Base-by-base conservation (phyloP, 2,797 vertebrate species). In the Mallotus villosus region DNA sequence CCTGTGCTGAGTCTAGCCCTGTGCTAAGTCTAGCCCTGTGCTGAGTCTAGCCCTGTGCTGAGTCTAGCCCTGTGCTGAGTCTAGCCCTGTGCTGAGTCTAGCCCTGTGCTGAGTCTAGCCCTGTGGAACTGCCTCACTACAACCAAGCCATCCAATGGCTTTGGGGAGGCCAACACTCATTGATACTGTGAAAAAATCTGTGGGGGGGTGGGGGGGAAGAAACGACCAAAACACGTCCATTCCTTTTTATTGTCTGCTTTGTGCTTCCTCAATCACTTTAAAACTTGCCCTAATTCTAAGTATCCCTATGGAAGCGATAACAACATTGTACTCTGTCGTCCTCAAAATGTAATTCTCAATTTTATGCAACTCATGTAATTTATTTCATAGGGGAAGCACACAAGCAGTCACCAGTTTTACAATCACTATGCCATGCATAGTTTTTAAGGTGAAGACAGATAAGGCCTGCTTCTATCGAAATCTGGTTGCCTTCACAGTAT, bases 401-500 rank as follows among this genome's bases (percentile, higher is more conserved):
- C 62, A 25, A 71, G 66, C 57, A 25, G 41, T 8, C 41, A 61
- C 17, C 62, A 70, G 78, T n/a, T 32, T 68, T 70, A 66, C 73
- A 73, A 29, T 83, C 68, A 25, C 21, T 71, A 29, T 64, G 76
- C 1, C 1, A 34, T 27, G 71, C 60, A 46, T 71, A 49, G 51
- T 63, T 64, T 75, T 58, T 46, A 63, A 57, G 67, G 25, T 60
- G 53, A 67, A 65, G 67, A 70, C 62, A 61, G 46, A 62, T 72
- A 53, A 51, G 61, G 69, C 41, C 25, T 51, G 78, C 81, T 87
- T 79, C 53, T 68, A 72, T 71, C 67, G 32, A 24, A 72, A 67
- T 16, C 68, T 84, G 69, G 76, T 83, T 85, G 76, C 77, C 83
- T 87, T 87, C 78, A 57, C 74, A 79, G 74, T 77, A 62, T 82